These are phyloP conservation scores for Anarrhichthys ocellatus DNA, from an alignment of 2,113 vertebrate species.

Conservation along the genomic window DNA sequence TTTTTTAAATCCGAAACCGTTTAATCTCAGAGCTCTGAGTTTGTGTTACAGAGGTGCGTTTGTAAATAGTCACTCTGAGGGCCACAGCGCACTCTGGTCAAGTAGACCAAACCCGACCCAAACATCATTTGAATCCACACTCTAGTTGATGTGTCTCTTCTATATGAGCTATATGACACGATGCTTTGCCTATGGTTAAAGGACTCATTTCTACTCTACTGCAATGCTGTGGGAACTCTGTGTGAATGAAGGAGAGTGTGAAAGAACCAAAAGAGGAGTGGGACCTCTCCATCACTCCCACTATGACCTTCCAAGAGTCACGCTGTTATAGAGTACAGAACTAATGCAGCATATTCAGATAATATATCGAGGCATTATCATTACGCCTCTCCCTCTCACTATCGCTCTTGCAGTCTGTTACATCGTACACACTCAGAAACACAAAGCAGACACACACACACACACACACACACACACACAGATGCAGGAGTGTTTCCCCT, in stretches of 20 bases:
- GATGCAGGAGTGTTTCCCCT: constrained; percentile 17
- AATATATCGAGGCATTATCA: no score
- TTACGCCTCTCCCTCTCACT: constrained; percentile 57
- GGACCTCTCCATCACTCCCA: constrained; percentile 71
- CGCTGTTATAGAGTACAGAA: constrained; percentile 64
- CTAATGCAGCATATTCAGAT: no score
- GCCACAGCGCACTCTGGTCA: no score
- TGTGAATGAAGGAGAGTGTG: constrained; percentile 58
- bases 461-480: neutral
- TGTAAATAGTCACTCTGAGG: no score
- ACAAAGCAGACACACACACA: neutral
- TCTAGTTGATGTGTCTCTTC: no score
- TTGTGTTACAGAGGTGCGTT: neutral
- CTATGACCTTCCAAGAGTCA: constrained; percentile 78
- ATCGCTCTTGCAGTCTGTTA: constrained; percentile 47
- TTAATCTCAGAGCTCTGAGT: no score
- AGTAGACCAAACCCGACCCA: no score
- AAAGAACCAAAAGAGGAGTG: constrained; percentile 63
- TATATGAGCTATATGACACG: neutral
- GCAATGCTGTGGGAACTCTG: constrained; percentile 41
- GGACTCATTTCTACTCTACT: constrained; percentile 32
- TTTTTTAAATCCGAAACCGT: no score
- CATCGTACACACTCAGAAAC: constrained; percentile 6
- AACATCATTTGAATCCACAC: no score
- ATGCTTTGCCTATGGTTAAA: constrained; percentile 13